Evolutionary conservation across 1,140 invertebrate species (phyloP).

Genomic region (Orius laevigatus): DNA sequence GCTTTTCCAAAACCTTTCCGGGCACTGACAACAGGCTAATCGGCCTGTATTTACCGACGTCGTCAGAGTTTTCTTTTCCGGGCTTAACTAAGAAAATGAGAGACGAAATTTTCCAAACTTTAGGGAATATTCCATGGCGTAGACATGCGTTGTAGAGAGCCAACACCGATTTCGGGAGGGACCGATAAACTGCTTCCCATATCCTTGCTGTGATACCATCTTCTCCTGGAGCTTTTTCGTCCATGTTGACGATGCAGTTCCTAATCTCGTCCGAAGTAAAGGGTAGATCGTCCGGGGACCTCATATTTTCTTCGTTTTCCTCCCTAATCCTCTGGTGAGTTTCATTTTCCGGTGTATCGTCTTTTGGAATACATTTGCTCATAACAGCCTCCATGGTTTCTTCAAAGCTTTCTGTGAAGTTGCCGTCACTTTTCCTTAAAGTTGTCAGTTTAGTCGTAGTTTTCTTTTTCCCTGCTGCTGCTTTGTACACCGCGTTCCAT

Average conservation of each 20-base stretch:
- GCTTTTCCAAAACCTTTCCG: no score
- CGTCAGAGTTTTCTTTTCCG: background rate
- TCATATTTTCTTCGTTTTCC: background rate
- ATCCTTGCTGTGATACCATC: background rate
- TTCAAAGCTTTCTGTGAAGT: background rate
- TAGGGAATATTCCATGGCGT: no score
- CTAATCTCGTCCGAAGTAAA: background rate
- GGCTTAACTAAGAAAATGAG: background rate
- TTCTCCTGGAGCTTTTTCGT: background rate
- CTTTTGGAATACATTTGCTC: background rate
- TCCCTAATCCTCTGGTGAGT: background rate
- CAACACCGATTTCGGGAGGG: background rate
- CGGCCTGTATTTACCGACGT: background rate
- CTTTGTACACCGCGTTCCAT: no score
- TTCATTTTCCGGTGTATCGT: no score
- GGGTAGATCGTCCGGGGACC: background rate
- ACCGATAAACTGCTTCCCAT: background rate
- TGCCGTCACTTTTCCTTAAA: background rate
- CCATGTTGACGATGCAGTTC: background rate
- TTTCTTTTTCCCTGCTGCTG: background rate
- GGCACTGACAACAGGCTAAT: no score
- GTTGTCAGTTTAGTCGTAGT: background rate
- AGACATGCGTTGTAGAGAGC: background rate
- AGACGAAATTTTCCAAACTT: no score
- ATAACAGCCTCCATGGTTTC: background rate